phyloP scores from a whole-genome alignment of 2,888 invertebrate species.

The Thera obeliscata region DNA sequence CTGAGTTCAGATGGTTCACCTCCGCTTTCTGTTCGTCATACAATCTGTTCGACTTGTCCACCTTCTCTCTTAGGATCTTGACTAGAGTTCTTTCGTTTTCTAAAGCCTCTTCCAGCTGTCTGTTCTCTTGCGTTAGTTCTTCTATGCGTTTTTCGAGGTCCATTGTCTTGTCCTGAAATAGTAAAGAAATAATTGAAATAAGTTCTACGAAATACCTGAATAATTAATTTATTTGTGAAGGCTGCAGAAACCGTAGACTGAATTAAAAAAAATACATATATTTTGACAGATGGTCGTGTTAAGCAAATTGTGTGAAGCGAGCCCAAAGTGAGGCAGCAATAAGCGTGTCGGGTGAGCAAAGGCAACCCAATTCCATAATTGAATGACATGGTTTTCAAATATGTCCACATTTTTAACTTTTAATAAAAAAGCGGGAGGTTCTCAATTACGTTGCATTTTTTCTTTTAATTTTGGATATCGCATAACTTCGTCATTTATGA shows the following conservation, averaged over 20 bases:
- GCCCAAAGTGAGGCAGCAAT: conserved; percentile 6
- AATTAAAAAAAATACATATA: not conserved
- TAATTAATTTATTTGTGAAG: not conserved
- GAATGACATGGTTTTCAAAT: too few relatives aligned
- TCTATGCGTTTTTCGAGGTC: conserved; percentile 75
- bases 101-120: conserved; percentile 74
- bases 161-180: conserved; percentile 67
- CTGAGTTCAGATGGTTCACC: conserved; percentile 68
- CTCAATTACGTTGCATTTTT: too few relatives aligned
- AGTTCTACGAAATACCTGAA: not conserved
- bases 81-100: conserved; percentile 84
- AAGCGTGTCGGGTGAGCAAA: not conserved
- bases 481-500: too few relatives aligned
- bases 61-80: conserved; percentile 74
- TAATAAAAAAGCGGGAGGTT: too few relatives aligned
- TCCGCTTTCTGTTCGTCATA: conserved; percentile 82
- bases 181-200: not conserved
- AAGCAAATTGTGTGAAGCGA: conserved; percentile 2
- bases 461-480: too few relatives aligned
- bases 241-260: not conserved
- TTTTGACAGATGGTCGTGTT: not conserved
- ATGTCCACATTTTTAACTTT: too few relatives aligned
- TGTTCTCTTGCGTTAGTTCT: conserved; percentile 77
- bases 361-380: not conserved
- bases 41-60: conserved; percentile 77